phyloP scores from a whole-genome alignment of 2,113 vertebrate species.

The Rhea pennata region DNA sequence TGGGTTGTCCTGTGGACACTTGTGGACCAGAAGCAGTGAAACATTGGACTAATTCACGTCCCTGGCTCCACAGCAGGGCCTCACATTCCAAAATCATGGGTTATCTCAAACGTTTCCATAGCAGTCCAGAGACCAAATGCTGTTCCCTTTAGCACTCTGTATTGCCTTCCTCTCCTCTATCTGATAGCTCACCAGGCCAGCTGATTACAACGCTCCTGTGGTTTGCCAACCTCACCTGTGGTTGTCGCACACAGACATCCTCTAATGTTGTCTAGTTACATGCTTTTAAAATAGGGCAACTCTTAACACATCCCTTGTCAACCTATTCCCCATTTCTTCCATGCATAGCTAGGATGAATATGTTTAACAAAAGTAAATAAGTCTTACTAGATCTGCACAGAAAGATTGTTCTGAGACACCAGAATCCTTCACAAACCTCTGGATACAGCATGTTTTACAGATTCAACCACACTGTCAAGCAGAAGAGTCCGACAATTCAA shows the following conservation, averaged over 20 bases:
- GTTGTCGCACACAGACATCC: not conserved
- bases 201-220: not conserved
- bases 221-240: not conserved
- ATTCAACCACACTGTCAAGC: not conserved
- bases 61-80: not conserved
- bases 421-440: not conserved
- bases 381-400: not conserved
- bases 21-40: not conserved
- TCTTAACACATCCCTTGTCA: not conserved
- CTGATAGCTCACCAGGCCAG: rapidly evolving
- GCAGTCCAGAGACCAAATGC: not conserved
- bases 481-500: not conserved
- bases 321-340: not conserved
- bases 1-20: not conserved
- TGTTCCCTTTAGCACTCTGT: rapidly evolving
- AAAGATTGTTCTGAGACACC: not conserved
- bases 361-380: not conserved
- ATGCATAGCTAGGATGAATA: not conserved
- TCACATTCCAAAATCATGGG: not conserved
- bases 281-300: not conserved
- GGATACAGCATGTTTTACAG: not conserved
- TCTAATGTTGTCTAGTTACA: not conserved
- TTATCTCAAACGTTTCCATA: not conserved
- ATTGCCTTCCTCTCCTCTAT: rapidly evolving
- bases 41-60: not conserved